A percentile compares a stretch with the other conserved stretches of the same genome.
Evolutionary conservation across 2,888 invertebrate species (phyloP).

Genomic region (Cremastinae sp.): DNA sequence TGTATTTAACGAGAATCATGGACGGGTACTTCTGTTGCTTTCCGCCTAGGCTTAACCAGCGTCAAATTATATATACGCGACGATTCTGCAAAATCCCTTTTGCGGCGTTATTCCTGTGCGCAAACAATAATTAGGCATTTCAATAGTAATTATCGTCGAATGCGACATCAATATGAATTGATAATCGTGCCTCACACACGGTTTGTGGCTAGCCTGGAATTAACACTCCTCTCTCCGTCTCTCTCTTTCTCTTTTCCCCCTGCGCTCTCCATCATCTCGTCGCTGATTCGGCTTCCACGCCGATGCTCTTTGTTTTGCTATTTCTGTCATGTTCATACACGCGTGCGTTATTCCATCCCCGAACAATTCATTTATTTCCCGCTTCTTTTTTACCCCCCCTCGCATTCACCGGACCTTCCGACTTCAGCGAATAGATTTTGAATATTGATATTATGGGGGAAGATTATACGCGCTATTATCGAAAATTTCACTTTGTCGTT

Average conservation of each 20-base stretch:
- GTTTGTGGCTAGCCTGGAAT: constrained; percentile 60
- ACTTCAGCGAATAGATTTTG: constrained; percentile 1
- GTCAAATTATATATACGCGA: neutral
- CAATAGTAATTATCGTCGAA: constrained; percentile 71
- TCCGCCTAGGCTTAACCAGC: constrained; percentile 1
- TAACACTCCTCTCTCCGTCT: constrained; percentile 51
- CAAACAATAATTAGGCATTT: constrained; percentile 73
- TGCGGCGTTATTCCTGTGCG: constrained; percentile 40
- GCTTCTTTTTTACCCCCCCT: constrained; percentile 1
- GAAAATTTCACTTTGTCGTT: constrained; percentile 13
- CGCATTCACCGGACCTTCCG: neutral
- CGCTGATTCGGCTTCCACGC: constrained; percentile 25
- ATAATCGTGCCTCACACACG: constrained; percentile 60
- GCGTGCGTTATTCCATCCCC: neutral
- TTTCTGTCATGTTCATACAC: neutral
- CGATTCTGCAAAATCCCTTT: constrained; percentile 17
- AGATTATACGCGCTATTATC: constrained; percentile 3
- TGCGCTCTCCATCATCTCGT: neutral
- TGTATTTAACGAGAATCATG: constrained; percentile 65
- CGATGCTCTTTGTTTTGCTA: constrained; percentile 27
- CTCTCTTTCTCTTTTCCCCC: constrained; percentile 5
- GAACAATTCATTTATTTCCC: neutral
- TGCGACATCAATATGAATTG: constrained; percentile 71
- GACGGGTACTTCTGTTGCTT: constrained; percentile 30
- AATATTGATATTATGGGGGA: constrained; percentile 7